Evolutionary conservation across 1,140 invertebrate genomes (phyloP), one percentile per base, ranked within the genome.

Genomic region (Magallana ariakensis): DNA sequence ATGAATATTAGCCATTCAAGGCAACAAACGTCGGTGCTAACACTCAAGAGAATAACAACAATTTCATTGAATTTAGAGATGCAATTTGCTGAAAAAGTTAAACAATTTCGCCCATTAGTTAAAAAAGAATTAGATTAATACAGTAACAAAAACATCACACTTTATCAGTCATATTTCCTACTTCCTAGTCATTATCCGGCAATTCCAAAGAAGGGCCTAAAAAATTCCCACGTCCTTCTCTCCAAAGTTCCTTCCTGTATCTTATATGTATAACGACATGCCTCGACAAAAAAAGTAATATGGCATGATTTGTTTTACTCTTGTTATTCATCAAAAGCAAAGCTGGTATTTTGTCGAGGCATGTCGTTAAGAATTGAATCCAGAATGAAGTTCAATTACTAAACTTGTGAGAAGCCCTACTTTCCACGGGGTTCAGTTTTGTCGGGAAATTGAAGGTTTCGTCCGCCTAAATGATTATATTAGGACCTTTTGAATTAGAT

Each of bases 261-360:
- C 19, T 75, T 19, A 75, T 33, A 33, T 75, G 22, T 46, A 46
- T 0, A 46, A n/a, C n/a, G n/a, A n/a, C n/a, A n/a, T n/a, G n/a
- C n/a, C n/a, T n/a, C n/a, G n/a, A n/a, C n/a, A 75, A 75, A 60
- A 75, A 26, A 75, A 75, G 22, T 75, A 75, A 75, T 75, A 75
- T 26, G 33, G 11, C 66, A 33, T 33, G 66, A 26, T 22, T 75
- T 75, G 1, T 46, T 75, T 75, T 26, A 22, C 22, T 26, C 66
- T 75, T 13, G 15, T n/a, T 13, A 26, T 75, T 75, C 66, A 75
- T 75, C 22, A 75, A 75, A 26, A 19, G 6, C 33, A 70, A 26
- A 46, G 33, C 33, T 46, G 33, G 33, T 26, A 33, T 66, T 66
- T 75, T 75, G 19, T 33, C 66, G 19, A 75, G 33, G 66, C 19